Base-by-base conservation (phyloP, 2,797 vertebrate species). In the Cirrhinus mrigala region DNA sequence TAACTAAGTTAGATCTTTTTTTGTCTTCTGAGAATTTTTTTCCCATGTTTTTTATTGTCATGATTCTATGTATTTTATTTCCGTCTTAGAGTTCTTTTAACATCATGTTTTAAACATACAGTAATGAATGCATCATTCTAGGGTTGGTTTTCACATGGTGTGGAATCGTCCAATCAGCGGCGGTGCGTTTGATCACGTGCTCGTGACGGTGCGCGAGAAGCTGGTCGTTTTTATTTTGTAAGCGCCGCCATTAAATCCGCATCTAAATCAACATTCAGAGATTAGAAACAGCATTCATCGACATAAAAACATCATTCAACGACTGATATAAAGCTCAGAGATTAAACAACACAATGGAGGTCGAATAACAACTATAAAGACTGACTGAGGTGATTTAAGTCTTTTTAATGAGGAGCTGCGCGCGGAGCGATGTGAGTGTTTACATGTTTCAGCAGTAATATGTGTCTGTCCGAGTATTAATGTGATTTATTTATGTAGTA, bases 171-270 rank as follows among this genome's bases (percentile, higher is more conserved):
- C 89, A 90, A 90, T 90, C 87, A 44, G 60, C 29, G 4, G 29
- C 80, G 0, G n/a, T 10, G 37, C 40, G 44, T 56, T 81, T 79
- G 54, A 89, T 93, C 93, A 94, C 90, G 90, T 94, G 94, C 92
- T 89, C 91, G 88, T 94, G 95, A 95, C 95, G 94, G 18, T 83
- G 52, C 70, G 54, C 56, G 52, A 80, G 79, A 79, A 74, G 77
- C 68, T 82, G 64, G 79, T 75, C 50, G 82, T 82, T 48, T 71
- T 68, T 91, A 93, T 94, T 90, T 93, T 88, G 24, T 88, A 89
- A 92, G 91, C 93, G 94, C 92, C 94, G 95, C 94, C 94, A 96
- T 94, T 96, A 93, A 93, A 92, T 87, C 69, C 48, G 62, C 79
- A 91, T 54, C 29, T 69, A 82, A 52, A 80, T 80, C 60, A 68